Percentiles rank a stretch among this genome's conserved stretches.
phyloP scores from a whole-genome alignment of 2,888 invertebrate species.

The Aphodius granarius region DNA sequence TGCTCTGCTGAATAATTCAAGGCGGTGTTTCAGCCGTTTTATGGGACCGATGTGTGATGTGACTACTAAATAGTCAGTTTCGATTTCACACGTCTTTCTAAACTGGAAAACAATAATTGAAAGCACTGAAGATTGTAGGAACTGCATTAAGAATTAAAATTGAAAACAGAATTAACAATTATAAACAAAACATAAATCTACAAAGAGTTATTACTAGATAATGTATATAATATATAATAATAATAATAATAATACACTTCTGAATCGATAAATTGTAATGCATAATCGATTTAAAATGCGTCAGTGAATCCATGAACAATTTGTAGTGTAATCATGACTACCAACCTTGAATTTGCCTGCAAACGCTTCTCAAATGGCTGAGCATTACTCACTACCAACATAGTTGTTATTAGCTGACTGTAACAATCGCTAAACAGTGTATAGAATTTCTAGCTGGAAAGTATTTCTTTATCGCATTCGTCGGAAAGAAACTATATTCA shows the following conservation, averaged over 20 bases:
- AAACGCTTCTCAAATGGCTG: not conserved
- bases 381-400: not conserved
- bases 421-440: not conserved
- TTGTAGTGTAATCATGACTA: not conserved
- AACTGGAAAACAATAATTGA: not conserved
- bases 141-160: not conserved
- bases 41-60: not conserved
- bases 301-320: not conserved
- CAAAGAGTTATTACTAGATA: too few relatives aligned
- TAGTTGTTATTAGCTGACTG: not conserved
- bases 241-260: too few relatives aligned
- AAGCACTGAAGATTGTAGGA: not conserved
- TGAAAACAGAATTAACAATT: too few relatives aligned
- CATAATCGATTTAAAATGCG: not conserved
- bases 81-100: not conserved
- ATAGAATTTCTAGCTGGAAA: not conserved
- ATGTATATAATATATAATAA: too few relatives aligned
- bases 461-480: not conserved
- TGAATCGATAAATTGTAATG: not conserved
- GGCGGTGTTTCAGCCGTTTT: not conserved
- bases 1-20: not conserved
- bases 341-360: not conserved
- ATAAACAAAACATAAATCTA: too few relatives aligned
- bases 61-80: not conserved
- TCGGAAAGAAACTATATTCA: not conserved